Conservation (phyloP, 2,113 vertebrate genomes). For the Puma concolor region DNA sequence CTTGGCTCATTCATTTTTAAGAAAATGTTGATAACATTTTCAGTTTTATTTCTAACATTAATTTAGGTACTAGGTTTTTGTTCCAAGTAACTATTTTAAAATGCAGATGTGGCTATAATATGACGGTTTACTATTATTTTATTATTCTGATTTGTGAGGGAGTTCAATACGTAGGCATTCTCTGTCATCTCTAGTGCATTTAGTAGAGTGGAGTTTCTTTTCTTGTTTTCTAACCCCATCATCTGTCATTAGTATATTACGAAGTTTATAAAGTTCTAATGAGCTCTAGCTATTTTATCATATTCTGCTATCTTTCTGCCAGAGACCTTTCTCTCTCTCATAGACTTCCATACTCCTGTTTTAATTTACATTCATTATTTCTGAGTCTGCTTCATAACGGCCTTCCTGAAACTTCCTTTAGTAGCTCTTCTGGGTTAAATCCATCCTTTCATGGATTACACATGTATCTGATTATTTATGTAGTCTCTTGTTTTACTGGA, state of each 20-base stretch:
- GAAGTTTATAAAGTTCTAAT: background rate
- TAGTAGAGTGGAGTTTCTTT: background rate
- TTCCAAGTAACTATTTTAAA: background rate
- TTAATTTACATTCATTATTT: background rate
- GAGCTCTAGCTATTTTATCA: background rate
- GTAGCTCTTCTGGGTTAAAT: background rate
- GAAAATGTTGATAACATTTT: background rate
- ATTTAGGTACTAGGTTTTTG: background rate
- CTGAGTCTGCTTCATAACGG: background rate
- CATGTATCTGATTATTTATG: background rate
- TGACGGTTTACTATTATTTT: background rate
- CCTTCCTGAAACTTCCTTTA: background rate
- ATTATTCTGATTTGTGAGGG: background rate
- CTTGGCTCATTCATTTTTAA: background rate
- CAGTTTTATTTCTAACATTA: background rate
- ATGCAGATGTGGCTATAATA: background rate
- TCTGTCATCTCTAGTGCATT: background rate
- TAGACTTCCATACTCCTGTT: background rate
- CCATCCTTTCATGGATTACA: background rate
- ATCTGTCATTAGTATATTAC: background rate
- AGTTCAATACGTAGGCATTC: background rate
- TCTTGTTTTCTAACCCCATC: background rate
- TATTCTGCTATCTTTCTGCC: background rate
- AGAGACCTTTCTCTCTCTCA: background rate
- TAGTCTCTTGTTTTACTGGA: background rate